Conservation (phyloP, 2,888 invertebrate genomes). For the Hirtodrosophila duncani region DNA sequence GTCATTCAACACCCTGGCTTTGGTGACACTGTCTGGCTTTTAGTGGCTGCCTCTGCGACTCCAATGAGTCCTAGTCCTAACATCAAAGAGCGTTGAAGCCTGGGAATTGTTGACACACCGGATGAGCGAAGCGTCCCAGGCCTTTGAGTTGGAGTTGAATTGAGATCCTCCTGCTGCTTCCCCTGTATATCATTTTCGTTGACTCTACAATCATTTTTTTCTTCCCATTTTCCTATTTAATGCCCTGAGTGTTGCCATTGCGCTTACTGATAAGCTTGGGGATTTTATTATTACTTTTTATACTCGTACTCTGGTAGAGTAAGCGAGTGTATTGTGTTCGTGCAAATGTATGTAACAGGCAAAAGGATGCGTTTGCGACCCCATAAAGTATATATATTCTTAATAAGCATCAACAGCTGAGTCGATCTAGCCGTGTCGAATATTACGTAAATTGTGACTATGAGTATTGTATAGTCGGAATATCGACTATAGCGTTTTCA, state of each 20-base stretch:
- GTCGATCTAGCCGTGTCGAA: too few relatives aligned
- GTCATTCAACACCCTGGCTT: conserved; percentile 57
- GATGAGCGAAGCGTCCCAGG: conserved; percentile 58
- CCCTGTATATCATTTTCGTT: conserved; percentile 18
- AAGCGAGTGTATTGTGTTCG: too few relatives aligned
- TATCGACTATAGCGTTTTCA: too few relatives aligned
- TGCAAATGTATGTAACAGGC: too few relatives aligned
- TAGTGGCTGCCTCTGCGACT: conserved; percentile 50
- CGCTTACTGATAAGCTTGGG: conserved; percentile 64
- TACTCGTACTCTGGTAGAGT: conserved; percentile 9
- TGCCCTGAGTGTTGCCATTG: conserved; percentile 44
- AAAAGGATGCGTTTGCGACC: too few relatives aligned
- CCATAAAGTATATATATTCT: too few relatives aligned
- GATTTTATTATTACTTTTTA: conserved; percentile 60
- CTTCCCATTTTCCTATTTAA: conserved; percentile 37
- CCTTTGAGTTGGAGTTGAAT: conserved; percentile 12
- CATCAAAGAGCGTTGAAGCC: conserved; percentile 76
- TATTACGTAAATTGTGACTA: too few relatives aligned
- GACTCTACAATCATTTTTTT: conserved; percentile 17
- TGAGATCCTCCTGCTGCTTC: conserved; percentile 27
- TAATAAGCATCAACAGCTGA: too few relatives aligned
- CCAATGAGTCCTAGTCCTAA: conserved; percentile 17
- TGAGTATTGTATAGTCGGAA: too few relatives aligned
- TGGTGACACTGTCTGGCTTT: conserved; percentile 68
- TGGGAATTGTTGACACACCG: conserved; percentile 76